Evolutionary conservation across 2,113 vertebrate genomes (phyloP).

Genomic region (Emydocephalus ijimae): DNA sequence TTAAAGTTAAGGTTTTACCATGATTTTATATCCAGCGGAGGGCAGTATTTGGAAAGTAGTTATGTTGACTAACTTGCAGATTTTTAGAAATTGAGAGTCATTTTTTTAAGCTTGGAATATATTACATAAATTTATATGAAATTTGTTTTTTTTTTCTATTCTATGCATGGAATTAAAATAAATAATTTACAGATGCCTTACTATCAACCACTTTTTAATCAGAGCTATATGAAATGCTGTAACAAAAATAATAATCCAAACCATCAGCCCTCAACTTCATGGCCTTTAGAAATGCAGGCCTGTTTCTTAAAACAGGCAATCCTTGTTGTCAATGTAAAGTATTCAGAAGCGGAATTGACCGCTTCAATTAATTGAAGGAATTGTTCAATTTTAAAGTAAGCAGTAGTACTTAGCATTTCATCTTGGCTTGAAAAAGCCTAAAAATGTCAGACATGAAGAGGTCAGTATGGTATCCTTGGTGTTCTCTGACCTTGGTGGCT

Average conservation of each 20-base stretch:
- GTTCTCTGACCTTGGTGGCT: neutral
- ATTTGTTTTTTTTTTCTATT: neutral
- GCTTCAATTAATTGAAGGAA: neutral
- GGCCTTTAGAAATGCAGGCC: neutral
- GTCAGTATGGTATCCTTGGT: neutral
- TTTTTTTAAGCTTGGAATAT: neutral
- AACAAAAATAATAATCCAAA: neutral
- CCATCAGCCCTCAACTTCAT: neutral
- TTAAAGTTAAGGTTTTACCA: neutral
- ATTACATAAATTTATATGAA: neutral
- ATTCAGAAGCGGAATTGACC: neutral
- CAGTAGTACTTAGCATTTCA: neutral
- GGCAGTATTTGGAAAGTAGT: neutral
- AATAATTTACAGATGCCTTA: neutral
- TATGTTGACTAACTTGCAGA: neutral
- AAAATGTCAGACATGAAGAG: neutral
- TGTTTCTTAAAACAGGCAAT: neutral
- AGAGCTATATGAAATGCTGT: neutral
- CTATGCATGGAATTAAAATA: neutral
- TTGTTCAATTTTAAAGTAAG: neutral
- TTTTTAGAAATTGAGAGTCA: neutral
- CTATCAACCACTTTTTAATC: neutral
- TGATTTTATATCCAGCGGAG: neutral
- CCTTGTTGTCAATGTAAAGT: neutral
- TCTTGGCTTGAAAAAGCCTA: neutral